Conservation (phyloP, 2,113 vertebrate species). For the Pygoscelis adeliae region DNA sequence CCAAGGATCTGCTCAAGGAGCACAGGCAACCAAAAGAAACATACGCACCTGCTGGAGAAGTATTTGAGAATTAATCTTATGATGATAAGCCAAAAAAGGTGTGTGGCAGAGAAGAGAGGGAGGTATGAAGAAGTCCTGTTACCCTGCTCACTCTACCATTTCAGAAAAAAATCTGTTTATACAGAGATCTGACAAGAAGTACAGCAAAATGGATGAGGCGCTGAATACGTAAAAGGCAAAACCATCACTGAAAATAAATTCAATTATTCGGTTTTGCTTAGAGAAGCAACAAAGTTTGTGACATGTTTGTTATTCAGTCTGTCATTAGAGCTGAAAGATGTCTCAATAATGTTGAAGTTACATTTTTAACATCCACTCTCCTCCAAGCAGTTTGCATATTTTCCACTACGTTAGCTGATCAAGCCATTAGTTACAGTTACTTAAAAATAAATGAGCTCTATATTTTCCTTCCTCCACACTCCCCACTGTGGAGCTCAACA, state of each 20-base stretch:
- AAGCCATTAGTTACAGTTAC: conserved; percentile 71
- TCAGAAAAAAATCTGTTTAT: not conserved
- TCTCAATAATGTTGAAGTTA: conserved; percentile 70
- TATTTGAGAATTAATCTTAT: not conserved
- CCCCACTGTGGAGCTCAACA: not conserved
- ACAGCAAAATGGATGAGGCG: conserved; percentile 33
- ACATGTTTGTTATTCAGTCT: conserved; percentile 66
- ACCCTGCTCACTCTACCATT: not conserved
- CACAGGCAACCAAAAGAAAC: not conserved
- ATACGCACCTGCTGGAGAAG: not conserved
- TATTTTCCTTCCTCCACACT: conserved; percentile 29
- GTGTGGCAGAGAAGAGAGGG: not conserved
- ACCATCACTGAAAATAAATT: conserved; percentile 49
- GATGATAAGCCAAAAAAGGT: not conserved
- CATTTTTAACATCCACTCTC: conserved; percentile 67
- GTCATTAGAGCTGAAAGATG: conserved; percentile 70
- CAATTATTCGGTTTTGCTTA: conserved; percentile 60
- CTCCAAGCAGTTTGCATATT: conserved; percentile 70
- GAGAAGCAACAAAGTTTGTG: conserved; percentile 64
- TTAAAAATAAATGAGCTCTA: conserved; percentile 69
- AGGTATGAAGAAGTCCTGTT: not conserved
- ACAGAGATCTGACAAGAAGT: conserved; percentile 3
- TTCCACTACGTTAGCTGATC: conserved; percentile 72
- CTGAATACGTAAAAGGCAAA: conserved; percentile 1
- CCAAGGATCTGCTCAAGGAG: not conserved